phyloP scores from a whole-genome alignment of 2,888 invertebrate genomes.

The Hydriomena furcata region DNA sequence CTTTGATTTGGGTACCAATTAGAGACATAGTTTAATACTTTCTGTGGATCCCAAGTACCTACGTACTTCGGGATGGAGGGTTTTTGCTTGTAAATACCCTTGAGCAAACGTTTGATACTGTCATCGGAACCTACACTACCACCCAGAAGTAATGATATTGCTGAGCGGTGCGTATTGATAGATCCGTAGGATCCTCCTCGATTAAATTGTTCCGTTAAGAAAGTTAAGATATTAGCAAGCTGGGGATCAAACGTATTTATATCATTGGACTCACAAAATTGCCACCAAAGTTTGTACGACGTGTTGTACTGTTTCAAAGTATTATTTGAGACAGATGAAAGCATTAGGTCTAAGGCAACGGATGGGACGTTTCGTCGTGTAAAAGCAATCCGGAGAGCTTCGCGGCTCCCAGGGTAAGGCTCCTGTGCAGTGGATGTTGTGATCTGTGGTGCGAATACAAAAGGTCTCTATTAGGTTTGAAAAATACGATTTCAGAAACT shows the following conservation, averaged over 20 bases:
- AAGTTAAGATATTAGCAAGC: conserved; percentile 7
- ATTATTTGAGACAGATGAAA: conserved; percentile 23
- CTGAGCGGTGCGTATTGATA: conserved; percentile 40
- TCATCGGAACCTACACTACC: conserved; percentile 33
- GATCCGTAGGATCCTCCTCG: conserved; percentile 34
- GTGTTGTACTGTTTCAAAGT: conserved; percentile 28
- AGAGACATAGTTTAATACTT: conserved; percentile 32
- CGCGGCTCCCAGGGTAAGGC: conserved; percentile 23
- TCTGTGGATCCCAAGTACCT: conserved; percentile 39
- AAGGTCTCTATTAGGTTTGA: conserved; percentile 10
- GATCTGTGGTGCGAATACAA: conserved; percentile 21
- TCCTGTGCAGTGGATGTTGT: conserved; percentile 13
- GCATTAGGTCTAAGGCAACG: conserved; percentile 9
- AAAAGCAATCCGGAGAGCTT: conserved; percentile 18
- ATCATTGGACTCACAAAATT: conserved; percentile 15
- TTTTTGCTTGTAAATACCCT: conserved; percentile 38
- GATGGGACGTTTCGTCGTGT: background rate
- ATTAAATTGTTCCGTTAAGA: conserved; percentile 33
- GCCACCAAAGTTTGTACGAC: conserved; percentile 29
- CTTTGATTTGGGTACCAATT: conserved; percentile 32
- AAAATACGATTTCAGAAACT: conserved; percentile 3
- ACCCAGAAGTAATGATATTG: conserved; percentile 37
- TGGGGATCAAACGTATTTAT: conserved; percentile 2
- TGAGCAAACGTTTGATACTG: conserved; percentile 33
- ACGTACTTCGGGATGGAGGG: conserved; percentile 39